Evolutionary conservation across 2,888 invertebrate genomes (phyloP).

Genomic region (Ashinkailepas kermadecensis): DNA sequence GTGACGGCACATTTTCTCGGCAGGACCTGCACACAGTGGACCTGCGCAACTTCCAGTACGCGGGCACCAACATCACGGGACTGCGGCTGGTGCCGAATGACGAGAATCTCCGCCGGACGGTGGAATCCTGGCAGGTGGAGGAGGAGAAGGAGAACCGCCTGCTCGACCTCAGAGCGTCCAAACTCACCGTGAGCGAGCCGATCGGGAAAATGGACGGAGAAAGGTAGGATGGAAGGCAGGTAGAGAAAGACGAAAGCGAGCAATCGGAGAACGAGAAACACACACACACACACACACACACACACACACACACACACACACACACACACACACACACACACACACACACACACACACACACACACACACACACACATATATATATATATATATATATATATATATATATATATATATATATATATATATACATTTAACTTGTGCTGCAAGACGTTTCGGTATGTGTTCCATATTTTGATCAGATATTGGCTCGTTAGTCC

Average conservation of each 20-base stretch:
- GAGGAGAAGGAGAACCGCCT: neutral
- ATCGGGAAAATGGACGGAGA: no score
- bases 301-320: no score
- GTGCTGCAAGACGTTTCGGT: no score
- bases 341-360: neutral
- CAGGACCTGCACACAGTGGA: conserved; percentile 88
- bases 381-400: conserved; percentile 14
- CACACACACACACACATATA: neutral
- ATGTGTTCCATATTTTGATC: no score
- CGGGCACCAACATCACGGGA: conserved; percentile 91
- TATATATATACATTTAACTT: neutral
- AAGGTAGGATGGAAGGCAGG: no score
- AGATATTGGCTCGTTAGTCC: no score
- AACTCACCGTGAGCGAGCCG: neutral
- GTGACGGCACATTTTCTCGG: conserved; percentile 21
- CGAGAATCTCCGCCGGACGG: neutral
- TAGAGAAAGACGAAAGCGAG: no score
- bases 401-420: neutral
- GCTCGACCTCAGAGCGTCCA: neutral
- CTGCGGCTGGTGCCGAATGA: conserved; percentile 68
- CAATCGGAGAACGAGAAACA: no score
- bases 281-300: no score
- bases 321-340: no score
- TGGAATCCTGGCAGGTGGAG: conserved; percentile 13
- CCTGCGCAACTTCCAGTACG: conserved; percentile 87